phyloP scores from a whole-genome alignment of 2,888 invertebrate genomes.

The Sinotaia quadrata region DNA sequence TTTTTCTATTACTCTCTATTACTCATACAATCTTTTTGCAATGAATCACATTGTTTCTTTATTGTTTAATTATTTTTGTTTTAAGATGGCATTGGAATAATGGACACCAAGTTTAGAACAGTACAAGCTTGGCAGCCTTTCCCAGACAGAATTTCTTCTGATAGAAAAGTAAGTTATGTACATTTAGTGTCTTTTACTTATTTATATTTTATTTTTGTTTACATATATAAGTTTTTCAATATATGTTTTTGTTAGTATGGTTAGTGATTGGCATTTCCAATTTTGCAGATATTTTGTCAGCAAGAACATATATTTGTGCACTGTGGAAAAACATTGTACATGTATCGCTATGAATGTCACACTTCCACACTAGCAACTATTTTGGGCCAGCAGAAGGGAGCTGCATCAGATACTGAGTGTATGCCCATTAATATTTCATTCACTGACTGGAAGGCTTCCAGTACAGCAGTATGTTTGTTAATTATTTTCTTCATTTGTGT shows the following conservation, averaged over 20 bases:
- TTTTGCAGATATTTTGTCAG: slow-evolving; percentile 8
- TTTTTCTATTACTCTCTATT: too few species aligned
- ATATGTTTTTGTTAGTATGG: neutral
- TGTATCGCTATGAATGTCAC: slow-evolving; percentile 12
- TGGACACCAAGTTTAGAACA: slow-evolving; percentile 21
- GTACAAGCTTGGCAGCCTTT: slow-evolving; percentile 22
- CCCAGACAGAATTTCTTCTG: neutral
- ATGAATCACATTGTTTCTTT: too few species aligned
- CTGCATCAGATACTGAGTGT: neutral
- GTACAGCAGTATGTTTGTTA: neutral
- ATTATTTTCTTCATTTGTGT: neutral
- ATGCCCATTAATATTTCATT: neutral
- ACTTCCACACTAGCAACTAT: slow-evolving; percentile 4
- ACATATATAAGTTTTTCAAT: neutral
- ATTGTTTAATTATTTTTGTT: neutral
- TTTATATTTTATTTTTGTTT: neutral
- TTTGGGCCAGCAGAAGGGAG: neutral
- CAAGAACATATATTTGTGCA: slow-evolving; percentile 14
- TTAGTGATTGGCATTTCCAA: neutral
- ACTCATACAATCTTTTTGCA: too few species aligned
- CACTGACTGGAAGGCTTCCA: neutral
- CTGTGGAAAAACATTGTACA: neutral
- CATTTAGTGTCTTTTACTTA: too few species aligned
- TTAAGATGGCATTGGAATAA: slow-evolving; percentile 20
- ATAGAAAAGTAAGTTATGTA: slow-evolving; percentile 1